Base-by-base conservation (phyloP, 1,140 invertebrate species). In the Pectinophora gossypiella region DNA sequence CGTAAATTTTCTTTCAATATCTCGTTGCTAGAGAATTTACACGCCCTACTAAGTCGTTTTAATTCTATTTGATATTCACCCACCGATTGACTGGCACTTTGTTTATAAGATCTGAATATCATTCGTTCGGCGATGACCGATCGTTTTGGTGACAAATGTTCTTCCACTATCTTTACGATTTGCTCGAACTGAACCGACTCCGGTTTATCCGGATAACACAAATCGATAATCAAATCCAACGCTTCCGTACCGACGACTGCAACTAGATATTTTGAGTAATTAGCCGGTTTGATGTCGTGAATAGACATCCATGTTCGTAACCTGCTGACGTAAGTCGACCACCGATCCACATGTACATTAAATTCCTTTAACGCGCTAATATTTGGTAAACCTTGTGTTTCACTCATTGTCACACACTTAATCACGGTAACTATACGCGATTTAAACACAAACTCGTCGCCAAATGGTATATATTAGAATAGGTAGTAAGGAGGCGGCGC, bases 11-110 rank as follows among this genome's bases (percentile, higher is more conserved):
- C 52, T 22, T 48, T 46, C 2, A 45, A 19, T 4, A 10, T 27
- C 15, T 49, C 40, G 20, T 22, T 23, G 15, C 42, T 12, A 7
- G 18, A 20, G 10, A 43, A 49, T 21, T 23, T 54, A 38, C 49
- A 51, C 45, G 43, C 6, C 18, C 54, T 47, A 20, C 45, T 51
- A 13, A 54, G 22, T 32, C 38, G 49, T 15, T 45, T 54, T 36
- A 54, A 15, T 16, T 59, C 21, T 12, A 43, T 43, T 19, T 55
- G 27, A 21, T 54, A 59, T 55, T 60, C 58, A 40, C 22, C 45
- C 19, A 50, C 21, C 19, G 51, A 50, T 40, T 59, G 48, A 35
- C 32, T 18, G n/a, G 23, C 46, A 5, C 16, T 16, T 35, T 54
- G 52, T 43, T 48, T 47, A 18, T 36, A 48, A 2, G 44, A 6